Conservation (phyloP, 2,797 vertebrate species). For the Microchirus variegatus region DNA sequence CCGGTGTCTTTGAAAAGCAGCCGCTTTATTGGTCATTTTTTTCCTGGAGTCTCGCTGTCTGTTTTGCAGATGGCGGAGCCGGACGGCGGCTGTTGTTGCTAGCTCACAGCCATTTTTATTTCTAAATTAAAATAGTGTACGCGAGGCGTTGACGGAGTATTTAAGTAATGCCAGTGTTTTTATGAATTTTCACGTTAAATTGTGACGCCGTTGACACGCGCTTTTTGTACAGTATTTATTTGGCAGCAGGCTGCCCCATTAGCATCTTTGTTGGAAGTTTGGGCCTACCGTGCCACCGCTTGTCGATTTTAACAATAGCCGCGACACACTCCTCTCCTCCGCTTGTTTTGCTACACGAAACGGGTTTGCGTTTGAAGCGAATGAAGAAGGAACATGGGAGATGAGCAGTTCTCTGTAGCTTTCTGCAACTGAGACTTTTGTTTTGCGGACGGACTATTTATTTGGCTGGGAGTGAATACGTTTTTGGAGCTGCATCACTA, state of each 20-base stretch:
- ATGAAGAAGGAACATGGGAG: slow-evolving; percentile 44
- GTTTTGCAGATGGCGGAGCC: slow-evolving; percentile 73
- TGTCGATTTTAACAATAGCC: slow-evolving; percentile 87
- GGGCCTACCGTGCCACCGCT: slow-evolving; percentile 75
- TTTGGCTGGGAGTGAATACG: slow-evolving; percentile 49
- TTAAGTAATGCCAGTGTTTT: slow-evolving; percentile 24
- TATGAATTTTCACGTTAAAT: slow-evolving; percentile 17
- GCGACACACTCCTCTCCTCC: slow-evolving; percentile 47
- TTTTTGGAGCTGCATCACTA: slow-evolving; percentile 52
- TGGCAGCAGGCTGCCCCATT: slow-evolving; percentile 55
- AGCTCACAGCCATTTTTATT: slow-evolving; percentile 73
- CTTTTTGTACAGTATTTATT: slow-evolving; percentile 74
- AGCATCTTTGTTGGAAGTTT: slow-evolving; percentile 78
- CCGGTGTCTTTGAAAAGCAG: slow-evolving; percentile 59
- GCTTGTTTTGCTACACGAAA: slow-evolving; percentile 44
- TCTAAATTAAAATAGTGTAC: slow-evolving; percentile 76
- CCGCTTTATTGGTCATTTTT: slow-evolving; percentile 73
- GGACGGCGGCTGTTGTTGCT: slow-evolving; percentile 65
- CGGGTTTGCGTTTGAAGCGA: slow-evolving; percentile 19
- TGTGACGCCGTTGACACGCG: slow-evolving; percentile 30
- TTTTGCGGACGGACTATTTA: slow-evolving; percentile 62
- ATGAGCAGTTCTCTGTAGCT: slow-evolving; percentile 21
- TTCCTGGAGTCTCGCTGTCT: slow-evolving; percentile 53
- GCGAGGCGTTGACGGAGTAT: slow-evolving; percentile 20
- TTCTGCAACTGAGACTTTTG: slow-evolving; percentile 58